phyloP scores from a whole-genome alignment of 1,140 invertebrate genomes.

The Brachystomella parvula region DNA sequence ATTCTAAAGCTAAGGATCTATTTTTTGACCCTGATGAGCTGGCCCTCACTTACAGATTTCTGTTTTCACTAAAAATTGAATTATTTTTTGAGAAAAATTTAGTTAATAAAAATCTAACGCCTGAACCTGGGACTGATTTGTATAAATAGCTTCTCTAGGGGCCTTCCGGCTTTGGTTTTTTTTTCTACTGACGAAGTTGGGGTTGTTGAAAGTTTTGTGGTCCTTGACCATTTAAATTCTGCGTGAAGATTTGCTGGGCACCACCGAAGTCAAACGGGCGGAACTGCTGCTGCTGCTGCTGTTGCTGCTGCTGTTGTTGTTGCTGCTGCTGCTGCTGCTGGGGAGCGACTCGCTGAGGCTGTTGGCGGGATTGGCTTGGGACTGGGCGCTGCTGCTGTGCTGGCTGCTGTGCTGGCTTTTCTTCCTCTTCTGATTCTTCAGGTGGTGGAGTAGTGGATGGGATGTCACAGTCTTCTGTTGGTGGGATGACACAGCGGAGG shows the following conservation, averaged over 20 bases:
- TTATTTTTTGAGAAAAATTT: no score
- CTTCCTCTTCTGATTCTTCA: slow-evolving; percentile 44
- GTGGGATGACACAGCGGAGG: slow-evolving; percentile 73
- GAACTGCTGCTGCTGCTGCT: slow-evolving; percentile 3
- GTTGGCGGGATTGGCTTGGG: background rate
- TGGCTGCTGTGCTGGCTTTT: slow-evolving; percentile 12
- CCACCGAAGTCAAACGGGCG: background rate
- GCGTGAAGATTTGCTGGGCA: background rate
- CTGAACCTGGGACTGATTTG: no score
- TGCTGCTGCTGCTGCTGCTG: slow-evolving; percentile 22
- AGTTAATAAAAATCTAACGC: no score
- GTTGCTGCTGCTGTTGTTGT: slow-evolving; percentile 17
- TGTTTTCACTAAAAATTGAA: no score
- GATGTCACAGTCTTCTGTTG: slow-evolving; percentile 76
- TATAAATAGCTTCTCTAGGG: no score
- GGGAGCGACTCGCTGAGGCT: slow-evolving; percentile 19
- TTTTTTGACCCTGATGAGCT: no score
- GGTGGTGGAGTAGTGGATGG: slow-evolving; percentile 63
- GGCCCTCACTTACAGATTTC: no score
- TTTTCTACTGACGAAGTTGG: no score
- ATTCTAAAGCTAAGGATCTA: background rate
- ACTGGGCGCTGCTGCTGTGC: background rate
- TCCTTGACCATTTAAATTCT: background rate
- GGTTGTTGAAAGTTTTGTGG: no score
- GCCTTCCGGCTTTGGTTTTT: no score